Percentiles rank a stretch among this genome's conserved stretches.
Evolutionary conservation across 2,888 invertebrate species (phyloP).

Genomic region (Hylaea fasciaria): DNA sequence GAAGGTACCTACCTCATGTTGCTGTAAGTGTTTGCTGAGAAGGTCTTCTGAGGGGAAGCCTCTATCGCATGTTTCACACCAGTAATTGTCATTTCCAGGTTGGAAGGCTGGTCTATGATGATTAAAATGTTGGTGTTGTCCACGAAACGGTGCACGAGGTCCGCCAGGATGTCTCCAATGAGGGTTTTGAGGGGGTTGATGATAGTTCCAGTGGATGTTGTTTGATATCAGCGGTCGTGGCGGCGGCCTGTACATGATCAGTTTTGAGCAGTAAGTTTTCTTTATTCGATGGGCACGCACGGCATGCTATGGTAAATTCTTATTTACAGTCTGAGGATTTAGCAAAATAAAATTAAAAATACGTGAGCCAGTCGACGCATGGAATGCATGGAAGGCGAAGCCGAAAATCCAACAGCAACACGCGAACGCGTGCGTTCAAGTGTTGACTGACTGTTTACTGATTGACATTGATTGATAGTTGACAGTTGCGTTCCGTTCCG

Average conservation of each 20-base stretch:
- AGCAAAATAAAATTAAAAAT: too few species aligned
- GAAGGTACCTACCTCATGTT: conserved; percentile 85
- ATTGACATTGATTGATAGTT: too few species aligned
- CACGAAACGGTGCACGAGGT: conserved; percentile 36
- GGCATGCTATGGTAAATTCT: too few species aligned
- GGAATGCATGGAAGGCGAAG: too few species aligned
- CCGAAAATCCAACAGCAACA: too few species aligned
- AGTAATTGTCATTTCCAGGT: conserved; percentile 64
- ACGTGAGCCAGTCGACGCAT: too few species aligned
- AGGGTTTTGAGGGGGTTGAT: conserved; percentile 34
- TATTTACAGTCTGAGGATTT: too few species aligned
- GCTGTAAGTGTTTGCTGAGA: conserved; percentile 87
- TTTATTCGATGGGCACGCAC: too few species aligned
- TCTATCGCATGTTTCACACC: conserved; percentile 93
- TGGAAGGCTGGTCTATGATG: conserved; percentile 32
- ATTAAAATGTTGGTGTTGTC: conserved; percentile 32
- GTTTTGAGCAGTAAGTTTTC: too few species aligned
- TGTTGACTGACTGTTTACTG: too few species aligned
- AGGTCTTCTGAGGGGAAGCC: conserved; percentile 86
- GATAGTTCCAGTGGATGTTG: conserved; percentile 38
- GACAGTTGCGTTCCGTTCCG: too few species aligned
- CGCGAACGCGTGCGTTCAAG: too few species aligned
- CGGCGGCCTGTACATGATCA: conserved; percentile 42
- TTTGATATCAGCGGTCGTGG: conserved; percentile 33
- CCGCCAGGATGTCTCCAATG: conserved; percentile 44